Evolutionary conservation across 1,140 invertebrate genomes (phyloP).

Genomic region (Ceratitis capitata): DNA sequence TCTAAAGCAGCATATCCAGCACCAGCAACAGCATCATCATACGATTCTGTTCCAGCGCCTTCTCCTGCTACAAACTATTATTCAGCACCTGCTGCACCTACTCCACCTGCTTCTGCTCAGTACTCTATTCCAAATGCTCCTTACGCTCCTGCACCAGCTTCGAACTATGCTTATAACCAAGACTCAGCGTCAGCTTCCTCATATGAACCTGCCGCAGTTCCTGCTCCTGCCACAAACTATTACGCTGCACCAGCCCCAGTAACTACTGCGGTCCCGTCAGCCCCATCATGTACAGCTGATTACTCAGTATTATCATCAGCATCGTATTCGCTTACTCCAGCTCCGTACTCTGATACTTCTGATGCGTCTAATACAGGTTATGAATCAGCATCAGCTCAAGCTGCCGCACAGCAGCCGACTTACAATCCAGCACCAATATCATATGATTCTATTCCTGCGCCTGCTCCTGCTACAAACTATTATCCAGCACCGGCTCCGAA

Average conservation of each 20-base stretch:
- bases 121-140: not conserved
- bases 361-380: too few species aligned
- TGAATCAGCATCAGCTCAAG: too few species aligned
- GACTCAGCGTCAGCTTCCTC: too few species aligned
- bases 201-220: not conserved
- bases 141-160: not conserved
- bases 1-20: not conserved
- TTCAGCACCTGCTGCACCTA: not conserved
- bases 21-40: not conserved
- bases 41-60: not conserved
- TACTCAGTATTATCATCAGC: not conserved
- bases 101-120: too few species aligned
- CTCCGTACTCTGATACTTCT: too few species aligned
- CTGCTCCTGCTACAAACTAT: not conserved
- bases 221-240: not conserved
- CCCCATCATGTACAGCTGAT: not conserved
- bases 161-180: too few species aligned
- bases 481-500: not conserved
- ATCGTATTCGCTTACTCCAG: too few species aligned
- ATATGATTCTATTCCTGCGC: too few species aligned
- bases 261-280: too few species aligned
- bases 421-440: too few species aligned
- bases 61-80: not conserved
- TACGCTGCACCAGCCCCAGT: not conserved
- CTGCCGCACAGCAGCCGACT: too few species aligned